phyloP scores from a whole-genome alignment of 1,140 invertebrate genomes.

The Drosophila cardini region DNA sequence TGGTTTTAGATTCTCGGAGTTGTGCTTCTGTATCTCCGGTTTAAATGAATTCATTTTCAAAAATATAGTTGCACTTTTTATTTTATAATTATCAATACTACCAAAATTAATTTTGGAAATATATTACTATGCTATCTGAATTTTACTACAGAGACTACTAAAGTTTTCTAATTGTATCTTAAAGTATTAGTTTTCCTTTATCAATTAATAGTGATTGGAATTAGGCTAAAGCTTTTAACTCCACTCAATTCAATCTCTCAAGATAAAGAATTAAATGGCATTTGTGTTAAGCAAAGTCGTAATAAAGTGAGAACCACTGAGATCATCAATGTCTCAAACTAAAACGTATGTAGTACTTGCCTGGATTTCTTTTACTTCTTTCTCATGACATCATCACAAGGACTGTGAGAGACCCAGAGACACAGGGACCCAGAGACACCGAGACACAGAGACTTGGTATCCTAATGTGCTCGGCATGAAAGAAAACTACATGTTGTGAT shows the following conservation, averaged over 20 bases:
- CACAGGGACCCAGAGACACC: too few relatives aligned
- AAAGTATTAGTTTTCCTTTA: background rate
- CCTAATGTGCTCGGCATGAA: conserved; percentile 61
- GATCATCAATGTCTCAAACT: conserved; percentile 64
- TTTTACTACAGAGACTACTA: background rate
- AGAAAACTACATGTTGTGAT: conserved; percentile 56
- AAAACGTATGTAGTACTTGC: conserved; percentile 44
- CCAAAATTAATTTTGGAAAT: background rate
- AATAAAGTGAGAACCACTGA: conserved; percentile 53
- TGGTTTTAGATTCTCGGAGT: conserved; percentile 2
- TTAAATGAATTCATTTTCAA: conserved; percentile 10
- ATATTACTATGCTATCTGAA: background rate
- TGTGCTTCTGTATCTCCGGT: background rate
- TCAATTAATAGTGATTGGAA: background rate
- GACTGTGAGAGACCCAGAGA: background rate
- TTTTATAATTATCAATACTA: conserved; percentile 2
- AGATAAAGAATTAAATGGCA: conserved; percentile 14
- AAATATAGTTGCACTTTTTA: conserved; percentile 1
- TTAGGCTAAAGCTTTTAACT: conserved; percentile 18
- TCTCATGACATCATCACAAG: conserved; percentile 66
- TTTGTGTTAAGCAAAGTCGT: conserved; percentile 25
- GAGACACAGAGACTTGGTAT: conserved; percentile 27
- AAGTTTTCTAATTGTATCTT: background rate
- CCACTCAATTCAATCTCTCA: conserved; percentile 2
- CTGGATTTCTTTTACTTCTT: conserved; percentile 48